These are phyloP conservation scores for Lucilia sericata DNA, from an alignment of 1,140 invertebrate genomes.

Conservation along the genomic window DNA sequence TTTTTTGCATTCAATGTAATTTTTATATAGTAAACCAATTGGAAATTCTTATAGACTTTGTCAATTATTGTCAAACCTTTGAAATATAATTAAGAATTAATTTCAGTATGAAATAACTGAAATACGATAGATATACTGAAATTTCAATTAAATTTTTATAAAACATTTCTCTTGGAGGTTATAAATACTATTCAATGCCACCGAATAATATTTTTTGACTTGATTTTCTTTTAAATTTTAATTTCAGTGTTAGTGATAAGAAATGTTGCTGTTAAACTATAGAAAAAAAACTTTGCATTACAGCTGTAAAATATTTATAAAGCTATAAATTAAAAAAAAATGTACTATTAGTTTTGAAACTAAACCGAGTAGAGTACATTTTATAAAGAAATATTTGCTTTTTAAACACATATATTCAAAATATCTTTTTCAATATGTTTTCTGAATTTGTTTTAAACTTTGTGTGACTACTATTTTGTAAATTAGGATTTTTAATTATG, in stretches of 20 bases:
- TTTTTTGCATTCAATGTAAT: no score
- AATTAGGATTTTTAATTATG: not conserved
- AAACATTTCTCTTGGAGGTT: not conserved
- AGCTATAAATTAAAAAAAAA: slow-evolving; percentile 37
- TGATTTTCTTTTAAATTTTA: not conserved
- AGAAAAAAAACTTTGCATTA: no score
- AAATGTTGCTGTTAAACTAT: no score
- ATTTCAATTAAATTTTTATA: no score
- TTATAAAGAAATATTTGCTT: not conserved
- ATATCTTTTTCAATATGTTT: not conserved
- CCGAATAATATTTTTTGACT: not conserved
- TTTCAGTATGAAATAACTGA: no score
- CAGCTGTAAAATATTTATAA: not conserved
- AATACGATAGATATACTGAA: no score
- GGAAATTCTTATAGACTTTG: no score
- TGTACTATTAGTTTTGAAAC: not conserved
- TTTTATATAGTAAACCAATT: no score
- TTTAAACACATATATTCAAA: slow-evolving; percentile 4
- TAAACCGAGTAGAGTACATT: not conserved
- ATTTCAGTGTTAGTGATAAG: not conserved
- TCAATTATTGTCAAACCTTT: no score
- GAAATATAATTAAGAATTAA: no score
- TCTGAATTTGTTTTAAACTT: not conserved
- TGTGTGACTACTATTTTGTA: not conserved
- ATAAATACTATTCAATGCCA: no score